Conservation (phyloP, 2,113 vertebrate species). For the Spea bombifrons region DNA sequence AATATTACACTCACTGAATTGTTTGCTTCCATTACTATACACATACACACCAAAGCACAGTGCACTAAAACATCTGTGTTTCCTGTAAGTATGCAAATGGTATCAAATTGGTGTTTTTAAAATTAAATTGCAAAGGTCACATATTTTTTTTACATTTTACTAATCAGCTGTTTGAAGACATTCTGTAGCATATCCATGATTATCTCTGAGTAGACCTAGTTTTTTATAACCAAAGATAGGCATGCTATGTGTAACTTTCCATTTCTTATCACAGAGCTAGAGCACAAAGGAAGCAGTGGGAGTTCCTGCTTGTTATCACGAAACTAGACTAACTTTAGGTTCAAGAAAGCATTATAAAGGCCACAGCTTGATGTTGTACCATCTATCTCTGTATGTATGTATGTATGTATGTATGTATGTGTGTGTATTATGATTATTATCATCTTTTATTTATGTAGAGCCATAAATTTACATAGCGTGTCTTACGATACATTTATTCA, state of each 20-base stretch:
- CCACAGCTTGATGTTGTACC: too few relatives aligned
- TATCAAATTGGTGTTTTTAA: too few relatives aligned
- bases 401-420: too few relatives aligned
- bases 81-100: slow-evolving; percentile 37
- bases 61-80: slow-evolving; percentile 5
- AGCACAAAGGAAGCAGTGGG: slow-evolving; percentile 59
- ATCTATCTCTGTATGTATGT: too few relatives aligned
- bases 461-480: too few relatives aligned
- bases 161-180: slow-evolving; percentile 62
- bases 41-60: too few relatives aligned
- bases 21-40: too few relatives aligned
- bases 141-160: slow-evolving; percentile 54
- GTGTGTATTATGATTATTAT: too few relatives aligned
- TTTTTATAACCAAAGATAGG: slow-evolving; percentile 62
- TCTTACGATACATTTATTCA: too few relatives aligned
- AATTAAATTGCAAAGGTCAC: slow-evolving; percentile 41
- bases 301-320: slow-evolving; percentile 52
- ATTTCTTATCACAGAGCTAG: slow-evolving; percentile 57
- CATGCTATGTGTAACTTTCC: slow-evolving; percentile 59
- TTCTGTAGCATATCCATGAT: slow-evolving; percentile 56
- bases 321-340: slow-evolving; percentile 34
- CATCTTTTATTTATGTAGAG: too few relatives aligned
- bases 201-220: slow-evolving; percentile 62
- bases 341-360: too few relatives aligned
- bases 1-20: too few relatives aligned